phyloP scores from a whole-genome alignment of 2,797 vertebrate genomes.

The Schizopygopsis malacanthus region DNA sequence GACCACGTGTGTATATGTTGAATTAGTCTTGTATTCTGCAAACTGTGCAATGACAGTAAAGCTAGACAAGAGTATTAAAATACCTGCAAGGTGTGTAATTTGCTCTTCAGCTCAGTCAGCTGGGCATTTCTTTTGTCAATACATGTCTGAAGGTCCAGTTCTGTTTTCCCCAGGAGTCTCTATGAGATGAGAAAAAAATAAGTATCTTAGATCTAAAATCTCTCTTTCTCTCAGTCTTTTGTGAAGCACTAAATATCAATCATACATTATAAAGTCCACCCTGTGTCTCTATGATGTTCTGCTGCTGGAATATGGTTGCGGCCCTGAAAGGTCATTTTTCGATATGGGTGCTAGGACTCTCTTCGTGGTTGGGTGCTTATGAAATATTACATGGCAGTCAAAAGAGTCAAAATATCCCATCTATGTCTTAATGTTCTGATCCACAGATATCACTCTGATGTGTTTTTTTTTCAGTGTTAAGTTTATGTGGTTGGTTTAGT shows the following conservation, averaged over 20 bases:
- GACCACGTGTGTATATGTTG: no score
- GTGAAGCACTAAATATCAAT: background rate
- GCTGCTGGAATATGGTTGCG: background rate
- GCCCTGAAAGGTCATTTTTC: background rate
- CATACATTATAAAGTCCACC: background rate
- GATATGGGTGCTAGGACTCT: background rate
- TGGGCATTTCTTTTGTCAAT: conserved; percentile 68
- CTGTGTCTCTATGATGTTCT: background rate
- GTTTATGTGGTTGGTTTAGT: background rate
- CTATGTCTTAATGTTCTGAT: no score
- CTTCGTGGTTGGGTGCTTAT: background rate
- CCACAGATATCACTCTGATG: no score
- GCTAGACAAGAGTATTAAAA: background rate
- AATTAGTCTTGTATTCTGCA: background rate
- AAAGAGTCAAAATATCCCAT: no score
- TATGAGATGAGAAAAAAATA: conserved; percentile 47
- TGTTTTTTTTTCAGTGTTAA: background rate
- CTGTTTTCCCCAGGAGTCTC: conserved; percentile 76
- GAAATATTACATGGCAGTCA: no score
- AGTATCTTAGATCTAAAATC: no score
- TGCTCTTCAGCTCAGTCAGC: conserved; percentile 68
- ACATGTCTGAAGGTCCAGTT: conserved; percentile 74
- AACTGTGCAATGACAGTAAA: background rate
- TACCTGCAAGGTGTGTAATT: conserved; percentile 72
- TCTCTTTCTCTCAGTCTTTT: background rate